A percentile compares a stretch with the other conserved stretches of the same genome.
Conservation (phyloP, 2,888 invertebrate genomes). For the Agonopterix alstromeriana region DNA sequence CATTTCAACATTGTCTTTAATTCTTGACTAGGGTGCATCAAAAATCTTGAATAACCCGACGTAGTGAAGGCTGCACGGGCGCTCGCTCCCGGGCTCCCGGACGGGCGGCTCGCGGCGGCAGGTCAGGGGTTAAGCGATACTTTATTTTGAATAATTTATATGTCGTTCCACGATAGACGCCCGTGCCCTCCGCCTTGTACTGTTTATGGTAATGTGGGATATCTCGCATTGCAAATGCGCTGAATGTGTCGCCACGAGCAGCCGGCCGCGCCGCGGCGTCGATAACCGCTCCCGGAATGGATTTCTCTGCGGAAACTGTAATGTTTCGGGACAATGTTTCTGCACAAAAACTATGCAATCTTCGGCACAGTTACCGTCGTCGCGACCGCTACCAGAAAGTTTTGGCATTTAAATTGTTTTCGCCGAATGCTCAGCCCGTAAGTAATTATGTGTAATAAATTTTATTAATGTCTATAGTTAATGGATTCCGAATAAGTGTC, state of each 20-base stretch:
- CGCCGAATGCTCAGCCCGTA: background rate
- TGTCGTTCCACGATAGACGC: slow-evolving; percentile 73
- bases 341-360: background rate
- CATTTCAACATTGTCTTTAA: no score
- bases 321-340: background rate
- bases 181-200: slow-evolving; percentile 70
- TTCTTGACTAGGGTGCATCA: no score
- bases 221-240: slow-evolving; percentile 76
- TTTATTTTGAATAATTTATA: slow-evolving; percentile 78
- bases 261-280: slow-evolving; percentile 36
- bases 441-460: slow-evolving; percentile 7
- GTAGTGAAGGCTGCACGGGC: no score
- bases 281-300: slow-evolving; percentile 14
- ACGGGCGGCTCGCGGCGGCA: slow-evolving; percentile 27
- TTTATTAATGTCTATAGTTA: slow-evolving; percentile 6
- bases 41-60: no score
- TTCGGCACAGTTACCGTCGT: no score
- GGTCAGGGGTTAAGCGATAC: slow-evolving; percentile 75
- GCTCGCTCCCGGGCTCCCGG: slow-evolving; percentile 12
- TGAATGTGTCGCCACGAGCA: slow-evolving; percentile 69
- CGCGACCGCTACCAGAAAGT: no score
- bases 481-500: slow-evolving; percentile 7
- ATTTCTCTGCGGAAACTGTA: slow-evolving; percentile 4
- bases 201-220: slow-evolving; percentile 74
- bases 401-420: background rate